Evolutionary conservation across 1,140 invertebrate species (phyloP).

Genomic region (Propsilocerus akamusi): DNA sequence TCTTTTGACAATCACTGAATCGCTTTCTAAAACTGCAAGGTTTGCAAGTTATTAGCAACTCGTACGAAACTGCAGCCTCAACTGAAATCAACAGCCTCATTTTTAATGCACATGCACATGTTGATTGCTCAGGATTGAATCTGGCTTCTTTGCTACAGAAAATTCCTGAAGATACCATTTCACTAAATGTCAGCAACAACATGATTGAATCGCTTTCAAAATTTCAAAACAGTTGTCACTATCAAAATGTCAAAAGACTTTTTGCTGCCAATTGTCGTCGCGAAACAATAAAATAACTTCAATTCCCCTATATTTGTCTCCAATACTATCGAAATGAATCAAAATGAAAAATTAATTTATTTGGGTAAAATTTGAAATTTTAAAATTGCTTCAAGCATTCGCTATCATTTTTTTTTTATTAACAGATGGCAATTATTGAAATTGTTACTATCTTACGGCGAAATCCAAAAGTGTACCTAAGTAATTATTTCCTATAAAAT

Average conservation of each 20-base stretch:
- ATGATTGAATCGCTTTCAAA: slow-evolving; percentile 26
- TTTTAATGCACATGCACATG: slow-evolving; percentile 40
- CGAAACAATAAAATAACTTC: slow-evolving; percentile 54
- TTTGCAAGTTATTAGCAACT: background rate
- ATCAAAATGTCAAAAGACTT: slow-evolving; percentile 45
- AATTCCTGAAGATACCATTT: slow-evolving; percentile 50
- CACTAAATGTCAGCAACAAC: slow-evolving; percentile 47
- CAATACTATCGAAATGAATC: slow-evolving; percentile 44
- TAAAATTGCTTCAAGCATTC: background rate
- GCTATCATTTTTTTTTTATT: background rate
- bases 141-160: slow-evolving; percentile 43
- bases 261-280: slow-evolving; percentile 50
- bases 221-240: slow-evolving; percentile 42
- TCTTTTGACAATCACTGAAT: too few species aligned
- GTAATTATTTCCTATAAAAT: slow-evolving; percentile 2
- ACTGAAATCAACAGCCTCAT: slow-evolving; percentile 18
- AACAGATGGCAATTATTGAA: slow-evolving; percentile 43
- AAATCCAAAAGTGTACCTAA: slow-evolving; percentile 53
- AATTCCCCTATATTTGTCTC: slow-evolving; percentile 56
- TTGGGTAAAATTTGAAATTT: slow-evolving; percentile 16
- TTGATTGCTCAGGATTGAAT: slow-evolving; percentile 49
- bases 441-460: slow-evolving; percentile 61
- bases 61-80: slow-evolving; percentile 12
- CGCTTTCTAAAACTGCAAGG: too few species aligned
- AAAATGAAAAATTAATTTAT: slow-evolving; percentile 32